Conservation (phyloP, 2,888 invertebrate species). For the Scaptomyza caliginosa region DNA sequence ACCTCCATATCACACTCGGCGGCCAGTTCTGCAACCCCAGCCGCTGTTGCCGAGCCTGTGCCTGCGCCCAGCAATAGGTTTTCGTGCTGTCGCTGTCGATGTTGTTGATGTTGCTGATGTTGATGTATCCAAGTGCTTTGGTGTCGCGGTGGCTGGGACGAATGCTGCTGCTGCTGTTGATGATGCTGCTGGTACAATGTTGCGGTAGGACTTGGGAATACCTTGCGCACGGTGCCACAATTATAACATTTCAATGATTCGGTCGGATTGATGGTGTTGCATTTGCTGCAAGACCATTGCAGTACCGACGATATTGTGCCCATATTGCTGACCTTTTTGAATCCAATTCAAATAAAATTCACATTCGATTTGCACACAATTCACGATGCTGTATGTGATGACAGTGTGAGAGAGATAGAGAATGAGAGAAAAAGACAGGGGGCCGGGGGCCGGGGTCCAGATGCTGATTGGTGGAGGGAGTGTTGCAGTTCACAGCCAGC, state of each 20-base stretch:
- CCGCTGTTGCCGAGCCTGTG: constrained; percentile 6
- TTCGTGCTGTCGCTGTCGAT: constrained; percentile 35
- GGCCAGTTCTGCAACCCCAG: constrained; percentile 46
- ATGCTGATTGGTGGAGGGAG: constrained; percentile 32
- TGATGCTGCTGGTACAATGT: constrained; percentile 57
- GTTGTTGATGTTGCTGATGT: constrained; percentile 40
- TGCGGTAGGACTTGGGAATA: constrained; percentile 77
- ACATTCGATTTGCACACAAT: constrained; percentile 47
- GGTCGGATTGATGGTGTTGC: constrained; percentile 94
- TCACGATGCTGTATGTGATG: constrained; percentile 41
- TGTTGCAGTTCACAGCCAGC: constrained; percentile 33
- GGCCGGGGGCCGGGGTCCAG: constrained; percentile 29
- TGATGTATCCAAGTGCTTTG: constrained; percentile 55
- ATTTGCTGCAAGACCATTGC: constrained; percentile 95
- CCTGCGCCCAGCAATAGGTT: constrained; percentile 22
- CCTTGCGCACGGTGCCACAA: constrained; percentile 89
- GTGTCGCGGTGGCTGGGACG: constrained; percentile 42
- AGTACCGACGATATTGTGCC: constrained; percentile 97
- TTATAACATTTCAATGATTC: constrained; percentile 93
- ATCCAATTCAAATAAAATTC: constrained; percentile 42
- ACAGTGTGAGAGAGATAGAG: constrained; percentile 12
- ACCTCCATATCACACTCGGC: constrained; percentile 54
- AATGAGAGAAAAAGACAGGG: constrained; percentile 6
- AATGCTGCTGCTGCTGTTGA: constrained; percentile 48
- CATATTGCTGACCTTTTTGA: constrained; percentile 85